Conservation (phyloP, 2,888 invertebrate genomes). For the Mesorhabditis belari region DNA sequence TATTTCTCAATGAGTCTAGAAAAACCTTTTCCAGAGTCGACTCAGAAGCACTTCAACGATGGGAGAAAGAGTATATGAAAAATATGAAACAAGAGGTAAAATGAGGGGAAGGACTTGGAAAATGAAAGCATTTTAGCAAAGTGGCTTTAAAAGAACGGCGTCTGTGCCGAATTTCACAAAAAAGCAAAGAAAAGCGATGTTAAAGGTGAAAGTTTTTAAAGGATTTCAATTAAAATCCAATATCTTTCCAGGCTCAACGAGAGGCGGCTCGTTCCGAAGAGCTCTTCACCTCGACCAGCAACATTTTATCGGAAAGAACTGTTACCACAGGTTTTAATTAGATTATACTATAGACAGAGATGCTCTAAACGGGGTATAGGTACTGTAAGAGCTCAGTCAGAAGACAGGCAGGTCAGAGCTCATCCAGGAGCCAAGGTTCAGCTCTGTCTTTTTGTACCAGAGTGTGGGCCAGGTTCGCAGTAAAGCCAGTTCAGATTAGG, state of each 20-base stretch:
- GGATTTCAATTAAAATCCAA: no score
- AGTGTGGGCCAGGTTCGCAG: no score
- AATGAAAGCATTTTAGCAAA: constrained; percentile 6
- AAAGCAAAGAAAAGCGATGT: constrained; percentile 9
- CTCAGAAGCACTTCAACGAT: constrained; percentile 40
- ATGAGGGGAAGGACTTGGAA: not conserved
- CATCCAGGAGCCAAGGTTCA: no score
- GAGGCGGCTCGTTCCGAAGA: not conserved
- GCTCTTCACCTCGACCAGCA: not conserved
- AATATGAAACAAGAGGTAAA: constrained; percentile 1
- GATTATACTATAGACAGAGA: not conserved
- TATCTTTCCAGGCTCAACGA: not conserved
- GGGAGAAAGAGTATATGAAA: constrained; percentile 42
- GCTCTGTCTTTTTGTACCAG: no score
- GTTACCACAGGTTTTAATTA: not conserved
- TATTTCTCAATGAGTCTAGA: not conserved
- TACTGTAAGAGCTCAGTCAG: no score
- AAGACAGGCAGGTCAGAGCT: no score
- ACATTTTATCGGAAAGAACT: not conserved
- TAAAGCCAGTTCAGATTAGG: no score
- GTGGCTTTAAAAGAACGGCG: constrained; percentile 41
- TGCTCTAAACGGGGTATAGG: no score
- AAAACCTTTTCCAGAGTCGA: constrained; percentile 37
- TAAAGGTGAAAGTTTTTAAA: not conserved
- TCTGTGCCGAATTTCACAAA: constrained; percentile 47